Percentiles rank a stretch among this genome's conserved stretches.
Conservation (phyloP, 2,888 invertebrate genomes). For the Celastrina argiolus region DNA sequence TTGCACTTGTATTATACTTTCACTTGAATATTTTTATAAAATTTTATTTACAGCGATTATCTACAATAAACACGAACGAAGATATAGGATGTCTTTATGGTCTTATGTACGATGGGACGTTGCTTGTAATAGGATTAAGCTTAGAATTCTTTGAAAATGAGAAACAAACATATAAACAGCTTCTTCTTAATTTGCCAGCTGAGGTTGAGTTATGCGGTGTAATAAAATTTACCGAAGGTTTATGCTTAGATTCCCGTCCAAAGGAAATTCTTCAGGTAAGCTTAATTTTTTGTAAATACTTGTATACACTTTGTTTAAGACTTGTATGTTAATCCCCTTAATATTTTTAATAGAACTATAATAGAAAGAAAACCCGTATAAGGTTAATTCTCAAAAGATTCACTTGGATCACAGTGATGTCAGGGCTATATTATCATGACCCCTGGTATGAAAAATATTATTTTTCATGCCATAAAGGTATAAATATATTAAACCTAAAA, state of each 20-base stretch:
- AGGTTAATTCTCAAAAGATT: too few species aligned
- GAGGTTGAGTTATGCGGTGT: constrained; percentile 88
- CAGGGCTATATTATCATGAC: too few species aligned
- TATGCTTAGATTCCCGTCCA: constrained; percentile 78
- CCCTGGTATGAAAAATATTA: too few species aligned
- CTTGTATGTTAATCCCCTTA: too few species aligned
- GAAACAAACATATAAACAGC: constrained; percentile 67
- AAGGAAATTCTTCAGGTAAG: constrained; percentile 78
- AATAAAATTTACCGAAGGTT: constrained; percentile 80
- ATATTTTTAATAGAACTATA: too few species aligned
- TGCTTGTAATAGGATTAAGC: constrained; percentile 83
- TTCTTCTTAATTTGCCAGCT: constrained; percentile 83
- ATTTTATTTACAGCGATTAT: constrained; percentile 78
- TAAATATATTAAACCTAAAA: too few species aligned
- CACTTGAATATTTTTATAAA: not conserved
- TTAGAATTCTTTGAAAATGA: constrained; percentile 80
- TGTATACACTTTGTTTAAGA: not conserved
- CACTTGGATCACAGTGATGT: too few species aligned
- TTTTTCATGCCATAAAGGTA: too few species aligned
- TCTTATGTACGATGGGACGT: constrained; percentile 83
- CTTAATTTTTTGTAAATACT: not conserved
- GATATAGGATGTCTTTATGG: constrained; percentile 86
- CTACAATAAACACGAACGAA: constrained; percentile 77
- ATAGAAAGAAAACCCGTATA: too few species aligned
- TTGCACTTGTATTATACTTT: constrained; percentile 21